These are phyloP conservation scores for Stictonetta naevosa DNA, from an alignment of 2,113 vertebrate species.

Conservation along the genomic window DNA sequence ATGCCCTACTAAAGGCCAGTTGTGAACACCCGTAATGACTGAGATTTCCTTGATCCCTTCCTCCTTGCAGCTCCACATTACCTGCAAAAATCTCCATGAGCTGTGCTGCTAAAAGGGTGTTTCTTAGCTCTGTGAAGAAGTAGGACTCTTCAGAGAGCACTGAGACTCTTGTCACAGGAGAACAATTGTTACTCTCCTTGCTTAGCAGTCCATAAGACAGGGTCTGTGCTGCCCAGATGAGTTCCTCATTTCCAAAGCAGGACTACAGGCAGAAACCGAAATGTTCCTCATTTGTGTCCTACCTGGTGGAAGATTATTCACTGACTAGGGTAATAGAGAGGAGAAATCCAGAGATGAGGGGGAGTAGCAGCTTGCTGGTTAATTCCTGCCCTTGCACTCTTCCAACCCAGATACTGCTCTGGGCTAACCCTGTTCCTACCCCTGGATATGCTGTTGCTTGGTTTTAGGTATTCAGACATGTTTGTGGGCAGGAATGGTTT, in stretches of 20 bases:
- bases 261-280: not conserved
- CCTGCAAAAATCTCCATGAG: not conserved
- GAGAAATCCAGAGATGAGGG: not conserved
- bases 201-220: not conserved
- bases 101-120: not conserved
- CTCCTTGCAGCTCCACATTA: not conserved
- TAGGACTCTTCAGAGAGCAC: not conserved
- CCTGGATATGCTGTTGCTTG: not conserved
- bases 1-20: not conserved
- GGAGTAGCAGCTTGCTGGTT: not conserved
- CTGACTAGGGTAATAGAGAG: not conserved
- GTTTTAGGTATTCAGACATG: not conserved
- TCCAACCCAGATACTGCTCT: not conserved
- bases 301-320: not conserved
- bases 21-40: not conserved
- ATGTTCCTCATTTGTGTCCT: not conserved
- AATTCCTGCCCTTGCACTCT: not conserved
- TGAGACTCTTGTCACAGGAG: not conserved
- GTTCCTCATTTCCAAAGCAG: not conserved
- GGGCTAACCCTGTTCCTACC: not conserved
- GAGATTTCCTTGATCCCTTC: not conserved
- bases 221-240: not conserved
- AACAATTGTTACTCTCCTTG: not conserved
- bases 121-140: not conserved
- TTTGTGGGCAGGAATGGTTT: not conserved